Evolutionary conservation across 2,113 vertebrate genomes (phyloP).

Genomic region (Bos indicus): DNA sequence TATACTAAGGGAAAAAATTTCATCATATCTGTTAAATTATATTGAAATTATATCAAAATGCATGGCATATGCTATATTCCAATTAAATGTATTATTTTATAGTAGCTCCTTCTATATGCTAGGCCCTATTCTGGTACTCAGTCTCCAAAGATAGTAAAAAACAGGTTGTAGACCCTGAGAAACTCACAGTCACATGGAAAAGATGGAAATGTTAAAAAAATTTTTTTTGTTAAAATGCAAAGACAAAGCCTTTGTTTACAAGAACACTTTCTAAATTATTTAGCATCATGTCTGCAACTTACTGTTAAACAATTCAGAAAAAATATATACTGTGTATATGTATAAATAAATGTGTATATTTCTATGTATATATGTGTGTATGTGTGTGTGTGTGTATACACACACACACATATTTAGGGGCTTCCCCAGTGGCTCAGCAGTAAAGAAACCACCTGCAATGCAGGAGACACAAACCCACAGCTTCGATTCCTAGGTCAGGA

Average conservation of each 20-base stretch:
- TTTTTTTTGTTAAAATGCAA: neutral
- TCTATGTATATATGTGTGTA: neutral
- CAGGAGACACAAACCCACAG: neutral
- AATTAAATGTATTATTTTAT: neutral
- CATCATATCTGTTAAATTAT: neutral
- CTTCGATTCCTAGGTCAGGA: neutral
- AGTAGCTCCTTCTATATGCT: neutral
- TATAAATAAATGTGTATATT: neutral
- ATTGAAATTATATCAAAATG: neutral
- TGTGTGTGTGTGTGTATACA: rapidly evolving
- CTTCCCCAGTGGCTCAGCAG: neutral
- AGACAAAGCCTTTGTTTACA: neutral
- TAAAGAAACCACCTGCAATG: neutral
- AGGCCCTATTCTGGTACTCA: neutral
- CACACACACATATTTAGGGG: neutral
- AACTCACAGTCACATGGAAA: neutral
- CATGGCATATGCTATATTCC: neutral
- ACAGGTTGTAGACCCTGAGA: neutral
- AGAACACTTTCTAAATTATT: slow-evolving; percentile 17
- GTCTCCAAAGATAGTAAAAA: neutral
- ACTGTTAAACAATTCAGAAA: neutral
- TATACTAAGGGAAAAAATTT: neutral
- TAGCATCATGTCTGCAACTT: neutral
- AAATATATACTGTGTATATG: neutral
- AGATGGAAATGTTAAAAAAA: neutral